Percentiles rank a stretch among this genome's conserved stretches.
These are phyloP conservation scores for Marisa cornuarietis DNA, from an alignment of 1,140 invertebrate species.

Conservation along the genomic window DNA sequence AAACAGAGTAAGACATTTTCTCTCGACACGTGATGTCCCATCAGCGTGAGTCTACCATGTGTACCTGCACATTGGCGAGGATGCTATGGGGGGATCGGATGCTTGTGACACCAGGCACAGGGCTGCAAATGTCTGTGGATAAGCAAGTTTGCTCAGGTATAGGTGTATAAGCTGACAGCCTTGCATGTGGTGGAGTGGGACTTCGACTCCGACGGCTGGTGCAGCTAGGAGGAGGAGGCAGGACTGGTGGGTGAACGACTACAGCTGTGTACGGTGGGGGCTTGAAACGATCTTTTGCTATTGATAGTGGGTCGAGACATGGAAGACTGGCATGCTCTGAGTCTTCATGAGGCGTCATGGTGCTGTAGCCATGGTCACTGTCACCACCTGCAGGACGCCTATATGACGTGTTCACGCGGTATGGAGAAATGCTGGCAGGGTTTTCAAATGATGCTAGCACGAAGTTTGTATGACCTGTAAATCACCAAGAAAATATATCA, in stretches of 20 bases:
- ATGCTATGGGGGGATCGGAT: conserved; percentile 71
- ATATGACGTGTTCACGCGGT: conserved; percentile 84
- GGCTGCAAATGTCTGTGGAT: conserved; percentile 43
- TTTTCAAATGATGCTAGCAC: conserved; percentile 66
- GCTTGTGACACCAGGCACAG: conserved; percentile 11
- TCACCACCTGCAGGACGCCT: conserved; percentile 80
- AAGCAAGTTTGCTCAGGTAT: conserved; percentile 60
- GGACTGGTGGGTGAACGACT: conserved; percentile 46
- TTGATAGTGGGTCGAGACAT: conserved; percentile 73
- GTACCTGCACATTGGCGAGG: conserved; percentile 87
- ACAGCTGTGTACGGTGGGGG: conserved; percentile 43
- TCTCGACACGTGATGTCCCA: no score
- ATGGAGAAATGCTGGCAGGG: conserved; percentile 81
- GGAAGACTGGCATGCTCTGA: conserved; percentile 64
- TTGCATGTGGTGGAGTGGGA: conserved; percentile 58
- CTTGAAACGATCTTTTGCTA: conserved; percentile 64
- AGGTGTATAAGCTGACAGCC: conserved; percentile 50
- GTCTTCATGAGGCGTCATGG: conserved; percentile 92
- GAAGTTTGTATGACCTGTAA: conserved; percentile 64
- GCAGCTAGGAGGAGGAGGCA: conserved; percentile 52
- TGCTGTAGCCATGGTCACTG: conserved; percentile 93
- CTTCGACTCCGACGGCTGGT: conserved; percentile 52
- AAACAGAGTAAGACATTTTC: no score
- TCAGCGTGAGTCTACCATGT: conserved; percentile 71
- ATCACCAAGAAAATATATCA: conserved; percentile 13